Evolutionary conservation across 1,140 invertebrate genomes (phyloP).

Genomic region (Tetramorium alpestre): DNA sequence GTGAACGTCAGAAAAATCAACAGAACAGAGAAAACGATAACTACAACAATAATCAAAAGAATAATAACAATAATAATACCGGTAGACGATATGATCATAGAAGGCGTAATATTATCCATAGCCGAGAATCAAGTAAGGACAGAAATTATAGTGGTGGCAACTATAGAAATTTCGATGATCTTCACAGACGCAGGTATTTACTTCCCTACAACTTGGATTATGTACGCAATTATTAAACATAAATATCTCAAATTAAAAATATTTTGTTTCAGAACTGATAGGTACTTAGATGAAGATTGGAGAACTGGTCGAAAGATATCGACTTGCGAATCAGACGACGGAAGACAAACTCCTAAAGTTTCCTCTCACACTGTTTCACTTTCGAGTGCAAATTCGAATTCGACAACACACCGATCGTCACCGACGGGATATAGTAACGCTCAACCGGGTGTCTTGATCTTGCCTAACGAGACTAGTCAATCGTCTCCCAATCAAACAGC

Average conservation of each 20-base stretch:
- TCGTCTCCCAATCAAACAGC: constrained; percentile 68
- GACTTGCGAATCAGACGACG: constrained; percentile 81
- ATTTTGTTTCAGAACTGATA: constrained; percentile 62
- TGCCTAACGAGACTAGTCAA: constrained; percentile 81
- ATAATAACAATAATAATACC: constrained; percentile 68
- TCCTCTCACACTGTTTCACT: constrained; percentile 60
- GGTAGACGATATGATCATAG: constrained; percentile 77
- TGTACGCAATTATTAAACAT: background rate
- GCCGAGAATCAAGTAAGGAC: constrained; percentile 84
- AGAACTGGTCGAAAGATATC: constrained; percentile 81
- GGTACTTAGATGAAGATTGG: constrained; percentile 83
- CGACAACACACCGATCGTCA: constrained; percentile 63
- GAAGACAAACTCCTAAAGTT: constrained; percentile 76
- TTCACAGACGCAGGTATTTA: constrained; percentile 78
- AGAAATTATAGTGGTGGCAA: constrained; percentile 77
- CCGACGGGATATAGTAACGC: constrained; percentile 72
- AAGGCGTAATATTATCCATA: constrained; percentile 78
- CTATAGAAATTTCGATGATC: constrained; percentile 77
- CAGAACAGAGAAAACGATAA: constrained; percentile 84
- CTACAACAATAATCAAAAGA: constrained; percentile 83
- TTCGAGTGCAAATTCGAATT: constrained; percentile 74
- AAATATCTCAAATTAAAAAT: constrained; percentile 18
- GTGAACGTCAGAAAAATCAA: constrained; percentile 83
- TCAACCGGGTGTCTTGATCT: constrained; percentile 81
- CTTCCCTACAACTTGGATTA: background rate